These are phyloP conservation scores for Sparus aurata DNA, from an alignment of 2,797 vertebrate species.

Conservation along the genomic window DNA sequence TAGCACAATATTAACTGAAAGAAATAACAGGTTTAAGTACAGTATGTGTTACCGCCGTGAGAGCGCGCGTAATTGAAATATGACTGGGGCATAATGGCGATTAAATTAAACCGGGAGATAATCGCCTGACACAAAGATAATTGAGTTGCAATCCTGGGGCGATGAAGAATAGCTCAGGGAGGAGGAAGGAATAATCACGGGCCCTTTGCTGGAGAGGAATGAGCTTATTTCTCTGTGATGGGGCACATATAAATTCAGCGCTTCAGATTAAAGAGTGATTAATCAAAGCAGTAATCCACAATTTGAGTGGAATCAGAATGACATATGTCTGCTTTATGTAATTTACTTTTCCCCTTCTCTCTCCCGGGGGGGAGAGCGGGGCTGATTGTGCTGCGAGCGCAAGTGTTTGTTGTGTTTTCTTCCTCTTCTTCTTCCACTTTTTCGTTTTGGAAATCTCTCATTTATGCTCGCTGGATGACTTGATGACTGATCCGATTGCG, in stretches of 20 bases:
- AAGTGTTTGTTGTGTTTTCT: slow-evolving; percentile 31
- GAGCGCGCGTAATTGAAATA: slow-evolving; percentile 95
- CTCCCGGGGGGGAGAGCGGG: slow-evolving; percentile 17
- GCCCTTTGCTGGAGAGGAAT: slow-evolving; percentile 80
- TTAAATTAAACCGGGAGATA: slow-evolving; percentile 95
- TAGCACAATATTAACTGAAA: slow-evolving; percentile 90
- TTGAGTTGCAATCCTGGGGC: slow-evolving; percentile 90
- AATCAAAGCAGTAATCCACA: slow-evolving; percentile 89
- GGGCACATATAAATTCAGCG: slow-evolving; percentile 84
- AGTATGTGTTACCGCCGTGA: slow-evolving; percentile 89
- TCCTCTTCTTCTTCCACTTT: background rate
- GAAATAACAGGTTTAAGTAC: slow-evolving; percentile 91
- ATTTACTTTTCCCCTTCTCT: slow-evolving; percentile 75
- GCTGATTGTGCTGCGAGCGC: slow-evolving; percentile 60
- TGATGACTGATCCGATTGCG: slow-evolving; percentile 78
- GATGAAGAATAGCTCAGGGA: slow-evolving; percentile 84
- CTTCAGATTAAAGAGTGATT: slow-evolving; percentile 88
- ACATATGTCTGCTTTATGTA: slow-evolving; percentile 85
- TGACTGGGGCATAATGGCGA: slow-evolving; percentile 92
- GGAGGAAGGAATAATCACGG: slow-evolving; percentile 84
- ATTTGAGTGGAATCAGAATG: slow-evolving; percentile 84
- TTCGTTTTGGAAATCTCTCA: slow-evolving; percentile 66
- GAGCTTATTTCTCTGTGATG: slow-evolving; percentile 83
- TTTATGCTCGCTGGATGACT: slow-evolving; percentile 73
- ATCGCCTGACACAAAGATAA: slow-evolving; percentile 95